Conservation (phyloP, 1,140 invertebrate species). For the Leptinotarsa undecemlineata region DNA sequence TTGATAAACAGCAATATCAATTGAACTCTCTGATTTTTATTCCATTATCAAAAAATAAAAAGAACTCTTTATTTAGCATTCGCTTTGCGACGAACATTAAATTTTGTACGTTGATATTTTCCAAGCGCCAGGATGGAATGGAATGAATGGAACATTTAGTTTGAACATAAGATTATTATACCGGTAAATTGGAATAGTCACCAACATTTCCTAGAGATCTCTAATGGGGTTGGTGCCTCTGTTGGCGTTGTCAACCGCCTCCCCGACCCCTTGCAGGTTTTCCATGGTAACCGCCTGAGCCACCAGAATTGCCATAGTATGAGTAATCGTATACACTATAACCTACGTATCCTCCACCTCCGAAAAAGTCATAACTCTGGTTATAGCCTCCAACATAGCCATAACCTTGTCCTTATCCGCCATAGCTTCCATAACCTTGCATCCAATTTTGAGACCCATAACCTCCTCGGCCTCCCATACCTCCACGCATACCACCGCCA, state of each 20-base stretch:
- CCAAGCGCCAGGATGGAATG: slow-evolving; percentile 20
- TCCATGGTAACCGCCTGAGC: slow-evolving; percentile 29
- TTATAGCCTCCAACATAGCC: slow-evolving; percentile 67
- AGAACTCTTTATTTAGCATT: neutral
- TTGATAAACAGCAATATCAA: too few relatives aligned
- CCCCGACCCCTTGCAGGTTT: slow-evolving; percentile 61
- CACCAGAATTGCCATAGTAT: slow-evolving; percentile 29
- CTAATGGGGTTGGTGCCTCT: slow-evolving; percentile 80
- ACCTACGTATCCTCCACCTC: slow-evolving; percentile 72
- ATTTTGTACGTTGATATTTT: slow-evolving; percentile 12
- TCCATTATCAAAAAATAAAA: neutral
- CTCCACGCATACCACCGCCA: slow-evolving; percentile 58
- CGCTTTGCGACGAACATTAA: neutral
- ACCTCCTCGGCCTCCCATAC: slow-evolving; percentile 69
- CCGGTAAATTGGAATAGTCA: slow-evolving; percentile 23
- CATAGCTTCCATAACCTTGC: slow-evolving; percentile 59
- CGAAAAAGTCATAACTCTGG: slow-evolving; percentile 59
- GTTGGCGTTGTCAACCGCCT: slow-evolving; percentile 67
- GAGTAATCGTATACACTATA: slow-evolving; percentile 67
- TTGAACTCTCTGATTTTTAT: neutral
- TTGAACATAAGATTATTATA: slow-evolving; percentile 19
- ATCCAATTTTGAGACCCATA: slow-evolving; percentile 39
- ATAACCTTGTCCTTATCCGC: slow-evolving; percentile 59
- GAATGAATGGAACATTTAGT: slow-evolving; percentile 23
- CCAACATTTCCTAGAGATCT: neutral